These are phyloP conservation scores for Tichodroma muraria DNA, from an alignment of 2,113 vertebrate species.

Conservation along the genomic window DNA sequence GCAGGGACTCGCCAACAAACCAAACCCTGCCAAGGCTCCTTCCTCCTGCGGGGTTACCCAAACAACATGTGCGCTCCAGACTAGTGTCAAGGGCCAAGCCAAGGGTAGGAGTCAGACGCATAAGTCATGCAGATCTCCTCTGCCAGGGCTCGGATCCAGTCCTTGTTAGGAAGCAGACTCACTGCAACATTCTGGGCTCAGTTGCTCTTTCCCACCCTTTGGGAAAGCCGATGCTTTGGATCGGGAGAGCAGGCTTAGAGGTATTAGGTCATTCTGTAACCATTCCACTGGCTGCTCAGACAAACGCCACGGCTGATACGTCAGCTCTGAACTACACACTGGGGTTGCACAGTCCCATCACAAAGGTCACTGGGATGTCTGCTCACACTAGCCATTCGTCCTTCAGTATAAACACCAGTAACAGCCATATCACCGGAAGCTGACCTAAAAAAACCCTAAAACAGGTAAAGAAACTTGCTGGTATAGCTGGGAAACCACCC, in stretches of 20 bases:
- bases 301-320: neutral
- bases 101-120: neutral
- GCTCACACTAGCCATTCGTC: neutral
- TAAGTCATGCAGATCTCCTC: neutral
- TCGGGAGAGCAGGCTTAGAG: neutral
- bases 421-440: neutral
- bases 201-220: neutral
- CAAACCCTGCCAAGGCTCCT: neutral
- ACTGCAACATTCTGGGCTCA: neutral
- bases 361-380: neutral
- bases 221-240: neutral
- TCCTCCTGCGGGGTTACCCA: neutral
- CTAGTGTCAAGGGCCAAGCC: conserved; percentile 14
- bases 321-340: neutral
- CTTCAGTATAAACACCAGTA: neutral
- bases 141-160: conserved; percentile 46
- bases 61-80: conserved; percentile 3
- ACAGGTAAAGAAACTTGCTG: neutral
- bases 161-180: conserved; percentile 38
- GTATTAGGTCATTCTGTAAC: neutral
- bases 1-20: neutral
- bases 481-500: neutral
- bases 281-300: neutral
- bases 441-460: neutral
- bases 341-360: neutral